Base-by-base conservation (phyloP, 2,888 invertebrate species). In the Pyralis farinalis region DNA sequence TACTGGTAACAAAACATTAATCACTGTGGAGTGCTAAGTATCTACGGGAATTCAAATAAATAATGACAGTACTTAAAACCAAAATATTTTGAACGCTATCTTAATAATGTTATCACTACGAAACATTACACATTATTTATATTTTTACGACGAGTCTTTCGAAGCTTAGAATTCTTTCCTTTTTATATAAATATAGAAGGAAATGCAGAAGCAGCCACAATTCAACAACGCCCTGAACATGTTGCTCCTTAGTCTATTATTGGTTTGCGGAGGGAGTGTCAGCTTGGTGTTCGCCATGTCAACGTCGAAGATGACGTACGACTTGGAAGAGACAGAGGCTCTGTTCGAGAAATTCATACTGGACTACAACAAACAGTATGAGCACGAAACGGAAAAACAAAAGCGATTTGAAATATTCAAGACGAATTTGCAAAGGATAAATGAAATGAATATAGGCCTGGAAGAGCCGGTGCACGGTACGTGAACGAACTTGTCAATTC, bases 361-460 rank as follows among this genome's bases (percentile, higher is more conserved):
- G 22, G 22, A 37, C 1, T 22, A 22, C n/a, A 12, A 11, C 16
- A 30, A 8, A 22, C 1, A 20, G 10, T 37, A 37, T 22, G n/a
- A 21, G 6, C n/a, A 22, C 22, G 7, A 22, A 9, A 8, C 30
- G 1, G 37, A 37, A 30, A 37, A 37, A 11, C 22, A 22, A 31
- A 31, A 21, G 31, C 30, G 37, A n/a, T 31, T 37, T 8, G 22
- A 37, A 4, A 21, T 37, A 11, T 37, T 37, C 8, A 30, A 37
- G n/a, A 21, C 16, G 21, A 11, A 20, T n/a, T 31, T 37, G 1
- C 30, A n/a, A n/a, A 8, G 12, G 8, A 37, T 37, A 8, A 37
- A 31, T 9, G 3, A 31, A 4, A 1, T 2, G 5, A 37, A 37
- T 22, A 6, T 1, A 12, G 2, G 3, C 8, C 37, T 30, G n/a